phyloP scores from a whole-genome alignment of 2,113 vertebrate species.

The Cynopterus brachyotis region DNA sequence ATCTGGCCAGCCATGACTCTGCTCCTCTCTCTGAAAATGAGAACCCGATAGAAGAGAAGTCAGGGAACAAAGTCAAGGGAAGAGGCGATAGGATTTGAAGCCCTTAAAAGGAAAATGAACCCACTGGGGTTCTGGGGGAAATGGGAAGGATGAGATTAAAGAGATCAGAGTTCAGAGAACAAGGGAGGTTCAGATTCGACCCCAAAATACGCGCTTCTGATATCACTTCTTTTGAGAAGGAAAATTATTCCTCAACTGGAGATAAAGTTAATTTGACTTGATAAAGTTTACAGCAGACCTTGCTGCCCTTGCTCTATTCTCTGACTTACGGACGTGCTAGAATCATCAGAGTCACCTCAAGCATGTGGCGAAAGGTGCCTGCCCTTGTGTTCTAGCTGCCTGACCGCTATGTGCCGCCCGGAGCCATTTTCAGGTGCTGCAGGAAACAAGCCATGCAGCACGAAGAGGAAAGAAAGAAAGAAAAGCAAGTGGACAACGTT shows the following conservation, averaged over 20 bases:
- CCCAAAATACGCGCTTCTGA: neutral
- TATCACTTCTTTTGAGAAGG: neutral
- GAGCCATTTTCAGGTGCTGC: neutral
- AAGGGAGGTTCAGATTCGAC: neutral
- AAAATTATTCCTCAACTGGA: neutral
- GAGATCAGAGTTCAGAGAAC: neutral
- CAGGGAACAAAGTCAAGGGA: conserved; percentile 44
- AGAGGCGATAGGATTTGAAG: conserved; percentile 12
- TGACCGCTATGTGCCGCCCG: neutral
- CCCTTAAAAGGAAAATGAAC: neutral
- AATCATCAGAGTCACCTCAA: neutral
- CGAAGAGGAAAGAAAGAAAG: neutral
- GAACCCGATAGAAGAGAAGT: conserved; percentile 12
- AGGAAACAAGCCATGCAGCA: neutral
- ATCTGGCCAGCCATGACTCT: neutral
- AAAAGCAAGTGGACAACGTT: neutral
- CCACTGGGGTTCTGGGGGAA: neutral
- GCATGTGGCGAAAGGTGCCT: neutral
- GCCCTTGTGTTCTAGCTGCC: neutral
- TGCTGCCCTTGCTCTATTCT: neutral
- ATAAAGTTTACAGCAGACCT: neutral
- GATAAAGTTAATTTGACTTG: neutral
- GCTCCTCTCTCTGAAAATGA: conserved; percentile 32
- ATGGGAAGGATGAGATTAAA: neutral
- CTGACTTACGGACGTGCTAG: neutral